Evolutionary conservation across 2,797 vertebrate genomes (phyloP).

Genomic region (Microctenopoma steveboyesi): DNA sequence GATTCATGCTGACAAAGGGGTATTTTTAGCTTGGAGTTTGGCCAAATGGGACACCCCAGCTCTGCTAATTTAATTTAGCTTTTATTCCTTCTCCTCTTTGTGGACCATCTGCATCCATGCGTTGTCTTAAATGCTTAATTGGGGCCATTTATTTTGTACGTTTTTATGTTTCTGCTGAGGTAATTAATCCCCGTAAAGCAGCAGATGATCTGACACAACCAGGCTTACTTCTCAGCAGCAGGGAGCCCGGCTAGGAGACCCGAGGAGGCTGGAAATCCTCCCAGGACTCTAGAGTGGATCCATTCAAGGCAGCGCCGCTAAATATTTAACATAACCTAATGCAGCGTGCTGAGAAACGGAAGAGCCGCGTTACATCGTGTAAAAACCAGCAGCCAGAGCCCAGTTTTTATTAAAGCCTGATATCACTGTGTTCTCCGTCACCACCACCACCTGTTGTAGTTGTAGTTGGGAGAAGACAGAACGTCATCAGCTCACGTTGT

Average conservation of each 20-base stretch:
- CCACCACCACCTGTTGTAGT: neutral
- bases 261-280: conserved; percentile 30
- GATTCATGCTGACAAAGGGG: neutral
- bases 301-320: conserved; percentile 33
- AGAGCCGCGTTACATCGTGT: conserved; percentile 24
- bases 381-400: neutral
- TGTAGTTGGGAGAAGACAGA: neutral
- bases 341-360: conserved; percentile 47
- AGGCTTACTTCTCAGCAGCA: conserved; percentile 18
- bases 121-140: conserved; percentile 10
- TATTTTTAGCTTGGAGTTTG: neutral
- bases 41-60: neutral
- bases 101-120: neutral
- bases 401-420: neutral
- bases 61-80: neutral
- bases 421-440: neutral
- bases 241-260: conserved; percentile 29
- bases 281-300: conserved; percentile 37
- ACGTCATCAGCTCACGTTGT: too few relatives aligned
- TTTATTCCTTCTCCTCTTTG: neutral
- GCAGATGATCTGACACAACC: conserved; percentile 28
- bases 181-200: conserved; percentile 38
- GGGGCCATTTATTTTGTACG: neutral
- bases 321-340: conserved; percentile 65
- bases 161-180: neutral